phyloP scores from a whole-genome alignment of 2,113 vertebrate genomes.

The Eublepharis macularius region DNA sequence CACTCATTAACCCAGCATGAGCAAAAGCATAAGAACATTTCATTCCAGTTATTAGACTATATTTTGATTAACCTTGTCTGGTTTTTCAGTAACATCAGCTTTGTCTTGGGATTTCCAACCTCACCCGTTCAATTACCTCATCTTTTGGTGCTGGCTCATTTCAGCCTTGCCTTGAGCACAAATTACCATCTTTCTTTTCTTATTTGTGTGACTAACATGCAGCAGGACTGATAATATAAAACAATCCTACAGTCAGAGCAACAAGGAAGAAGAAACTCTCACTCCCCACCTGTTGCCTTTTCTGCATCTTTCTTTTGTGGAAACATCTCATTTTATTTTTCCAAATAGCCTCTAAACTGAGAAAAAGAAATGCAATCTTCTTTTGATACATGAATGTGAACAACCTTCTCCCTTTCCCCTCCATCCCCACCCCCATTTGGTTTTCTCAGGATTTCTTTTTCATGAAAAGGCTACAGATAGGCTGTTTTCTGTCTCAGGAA shows the following conservation, averaged over 20 bases:
- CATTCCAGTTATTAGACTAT: slow-evolving; percentile 14
- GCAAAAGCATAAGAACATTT: not conserved
- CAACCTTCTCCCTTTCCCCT: not conserved
- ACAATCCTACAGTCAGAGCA: slow-evolving; percentile 28
- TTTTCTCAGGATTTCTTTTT: slow-evolving; percentile 42
- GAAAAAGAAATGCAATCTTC: slow-evolving; percentile 50
- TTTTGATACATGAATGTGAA: slow-evolving; percentile 51
- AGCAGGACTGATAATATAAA: slow-evolving; percentile 28
- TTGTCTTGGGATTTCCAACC: rapidly evolving
- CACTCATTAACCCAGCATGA: slow-evolving; percentile 11
- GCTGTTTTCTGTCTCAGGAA: slow-evolving; percentile 41
- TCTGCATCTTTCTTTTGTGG: slow-evolving; percentile 4
- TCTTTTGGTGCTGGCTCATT: not conserved
- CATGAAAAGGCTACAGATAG: slow-evolving; percentile 47
- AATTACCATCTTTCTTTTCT: slow-evolving; percentile 5
- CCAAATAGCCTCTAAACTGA: slow-evolving; percentile 37
- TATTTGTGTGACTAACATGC: slow-evolving; percentile 23
- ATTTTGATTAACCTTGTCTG: slow-evolving; percentile 28
- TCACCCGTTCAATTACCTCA: slow-evolving; percentile 24
- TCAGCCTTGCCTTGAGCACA: not conserved
- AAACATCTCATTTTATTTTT: slow-evolving; percentile 39
- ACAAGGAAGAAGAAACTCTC: not conserved
- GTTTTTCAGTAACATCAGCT: not conserved
- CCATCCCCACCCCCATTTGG: not conserved
- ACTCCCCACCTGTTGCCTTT: not conserved